Percentiles rank a stretch among this genome's conserved stretches.
phyloP scores from a whole-genome alignment of 1,140 invertebrate genomes.

The Diachasmimorpha longicaudata region DNA sequence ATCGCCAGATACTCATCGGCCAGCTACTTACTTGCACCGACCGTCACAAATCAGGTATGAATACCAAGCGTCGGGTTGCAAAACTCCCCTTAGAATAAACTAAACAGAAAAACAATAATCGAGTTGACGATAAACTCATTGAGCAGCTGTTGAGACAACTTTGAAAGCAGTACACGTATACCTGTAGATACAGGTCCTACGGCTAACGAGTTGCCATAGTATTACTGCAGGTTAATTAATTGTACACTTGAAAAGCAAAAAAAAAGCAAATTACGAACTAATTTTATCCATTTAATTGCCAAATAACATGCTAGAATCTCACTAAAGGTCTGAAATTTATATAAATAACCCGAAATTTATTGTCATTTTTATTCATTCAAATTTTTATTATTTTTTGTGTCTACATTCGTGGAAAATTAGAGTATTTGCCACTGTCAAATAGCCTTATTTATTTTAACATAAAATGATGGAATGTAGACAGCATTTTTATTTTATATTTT shows the following conservation, averaged over 20 bases:
- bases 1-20: conserved; percentile 21
- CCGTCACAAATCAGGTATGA: conserved; percentile 6
- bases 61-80: conserved; percentile 1
- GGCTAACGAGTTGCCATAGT: conserved; percentile 20
- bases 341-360: conserved; percentile 2
- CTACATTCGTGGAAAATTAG: background rate
- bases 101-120: background rate
- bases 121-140: background rate
- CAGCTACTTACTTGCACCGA: conserved; percentile 22
- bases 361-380: background rate
- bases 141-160: conserved; percentile 20
- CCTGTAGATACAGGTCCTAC: background rate
- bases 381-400: background rate
- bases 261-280: conserved; percentile 7
- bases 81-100: background rate
- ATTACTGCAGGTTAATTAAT: conserved; percentile 15
- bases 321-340: conserved; percentile 17
- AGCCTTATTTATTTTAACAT: background rate
- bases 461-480: background rate
- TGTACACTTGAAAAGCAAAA: conserved; percentile 12
- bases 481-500: background rate
- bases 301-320: conserved; percentile 25
- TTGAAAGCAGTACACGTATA: background rate
- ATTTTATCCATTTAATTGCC: conserved; percentile 20
- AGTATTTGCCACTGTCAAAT: background rate